These are phyloP conservation scores for Eupithecia insigniata DNA, from an alignment of 2,888 invertebrate genomes.

Conservation along the genomic window DNA sequence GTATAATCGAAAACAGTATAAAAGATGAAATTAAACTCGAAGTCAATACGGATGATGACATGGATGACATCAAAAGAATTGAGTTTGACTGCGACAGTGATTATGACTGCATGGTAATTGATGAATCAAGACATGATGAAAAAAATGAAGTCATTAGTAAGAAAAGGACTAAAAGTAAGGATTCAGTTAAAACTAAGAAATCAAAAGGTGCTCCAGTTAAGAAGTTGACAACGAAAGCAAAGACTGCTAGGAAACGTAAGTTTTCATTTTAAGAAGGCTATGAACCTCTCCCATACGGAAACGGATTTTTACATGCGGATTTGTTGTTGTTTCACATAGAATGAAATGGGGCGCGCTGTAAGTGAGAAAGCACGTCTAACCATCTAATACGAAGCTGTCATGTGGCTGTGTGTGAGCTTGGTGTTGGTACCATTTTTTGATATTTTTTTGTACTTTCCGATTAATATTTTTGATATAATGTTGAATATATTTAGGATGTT, in stretches of 20 bases:
- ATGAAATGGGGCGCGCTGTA: too few relatives aligned
- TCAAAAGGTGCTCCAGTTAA: background rate
- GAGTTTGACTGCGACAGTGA: constrained; percentile 8
- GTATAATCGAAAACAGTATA: background rate
- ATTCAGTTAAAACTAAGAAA: constrained; percentile 4
- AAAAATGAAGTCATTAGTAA: background rate
- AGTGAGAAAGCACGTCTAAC: too few relatives aligned
- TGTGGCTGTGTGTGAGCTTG: too few relatives aligned
- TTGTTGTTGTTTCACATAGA: too few relatives aligned
- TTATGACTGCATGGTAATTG: background rate
- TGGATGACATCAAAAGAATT: background rate
- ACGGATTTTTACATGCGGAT: too few relatives aligned
- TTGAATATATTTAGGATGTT: too few relatives aligned
- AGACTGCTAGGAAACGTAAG: constrained; percentile 5
- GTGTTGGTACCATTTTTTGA: too few relatives aligned
- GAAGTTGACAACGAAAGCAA: background rate
- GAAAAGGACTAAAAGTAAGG: constrained; percentile 2
- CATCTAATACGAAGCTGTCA: too few relatives aligned
- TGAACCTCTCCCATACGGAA: too few relatives aligned
- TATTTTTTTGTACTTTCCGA: too few relatives aligned
- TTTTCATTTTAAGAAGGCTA: background rate
- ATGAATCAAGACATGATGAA: background rate
- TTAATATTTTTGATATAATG: too few relatives aligned
- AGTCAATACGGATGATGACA: background rate
- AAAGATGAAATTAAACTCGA: constrained; percentile 10